Evolutionary conservation across 2,797 vertebrate species (phyloP).

Genomic region (Chanos chanos): DNA sequence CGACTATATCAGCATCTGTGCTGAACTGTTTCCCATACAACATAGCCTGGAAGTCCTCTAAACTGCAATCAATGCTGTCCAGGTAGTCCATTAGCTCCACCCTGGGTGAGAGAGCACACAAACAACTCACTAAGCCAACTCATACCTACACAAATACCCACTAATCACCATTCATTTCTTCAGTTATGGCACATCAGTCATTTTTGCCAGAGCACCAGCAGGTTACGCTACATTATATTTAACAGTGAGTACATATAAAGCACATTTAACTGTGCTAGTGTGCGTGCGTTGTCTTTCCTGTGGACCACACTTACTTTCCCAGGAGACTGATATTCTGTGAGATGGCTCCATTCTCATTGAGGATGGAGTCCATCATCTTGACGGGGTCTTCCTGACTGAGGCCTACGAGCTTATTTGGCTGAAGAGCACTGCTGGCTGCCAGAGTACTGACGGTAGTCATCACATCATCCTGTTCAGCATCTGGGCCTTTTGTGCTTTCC

Average conservation of each 20-base stretch:
- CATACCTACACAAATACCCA: no score
- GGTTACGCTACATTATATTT: no score
- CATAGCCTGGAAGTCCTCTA: slow-evolving; percentile 97
- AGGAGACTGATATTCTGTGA: slow-evolving; percentile 92
- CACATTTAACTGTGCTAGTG: no score
- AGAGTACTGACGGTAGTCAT: slow-evolving; percentile 40
- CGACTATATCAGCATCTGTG: slow-evolving; percentile 80
- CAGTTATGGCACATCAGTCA: no score
- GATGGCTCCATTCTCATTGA: slow-evolving; percentile 85
- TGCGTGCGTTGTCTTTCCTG: background rate
- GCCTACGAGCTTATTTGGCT: slow-evolving; percentile 76
- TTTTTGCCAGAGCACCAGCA: no score
- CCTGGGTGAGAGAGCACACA: slow-evolving; percentile 57
- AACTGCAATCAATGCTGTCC: slow-evolving; percentile 96
- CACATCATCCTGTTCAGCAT: slow-evolving; percentile 12
- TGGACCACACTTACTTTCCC: slow-evolving; percentile 83
- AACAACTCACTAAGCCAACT: background rate
- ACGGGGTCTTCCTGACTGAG: slow-evolving; percentile 86
- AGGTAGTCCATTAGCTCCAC: slow-evolving; percentile 95
- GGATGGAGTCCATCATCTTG: slow-evolving; percentile 96
- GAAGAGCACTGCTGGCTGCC: slow-evolving; percentile 73
- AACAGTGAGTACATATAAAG: no score
- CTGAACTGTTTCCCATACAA: slow-evolving; percentile 90
- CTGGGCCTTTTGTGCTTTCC: slow-evolving; percentile 2
- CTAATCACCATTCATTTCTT: no score